A percentile compares a stretch with the other conserved stretches of the same genome.
Conservation (phyloP, 2,113 vertebrate genomes). For the Neopipo cinnamomea region DNA sequence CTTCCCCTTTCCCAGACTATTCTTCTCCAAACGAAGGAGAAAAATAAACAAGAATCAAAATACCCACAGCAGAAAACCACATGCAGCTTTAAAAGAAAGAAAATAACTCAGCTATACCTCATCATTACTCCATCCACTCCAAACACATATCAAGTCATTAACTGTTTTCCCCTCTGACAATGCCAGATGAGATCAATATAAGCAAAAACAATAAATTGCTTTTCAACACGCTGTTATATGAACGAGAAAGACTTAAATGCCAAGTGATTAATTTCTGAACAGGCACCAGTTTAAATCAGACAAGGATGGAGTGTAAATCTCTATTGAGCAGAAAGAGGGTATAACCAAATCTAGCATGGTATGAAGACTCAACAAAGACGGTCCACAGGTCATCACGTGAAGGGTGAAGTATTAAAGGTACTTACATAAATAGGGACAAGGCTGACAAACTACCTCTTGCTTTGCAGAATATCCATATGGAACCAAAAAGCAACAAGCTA, state of each 20-base stretch:
- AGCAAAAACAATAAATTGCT: not conserved
- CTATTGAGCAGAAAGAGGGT: not conserved
- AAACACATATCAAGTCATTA: not conserved
- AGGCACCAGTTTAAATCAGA: not conserved
- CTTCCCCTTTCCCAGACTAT: constrained; percentile 23
- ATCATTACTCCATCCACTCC: not conserved
- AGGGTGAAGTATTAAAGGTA: not conserved
- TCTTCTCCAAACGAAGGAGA: not conserved
- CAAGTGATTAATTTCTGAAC: not conserved
- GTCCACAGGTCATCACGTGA: rapidly evolving
- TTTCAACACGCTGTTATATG: not conserved
- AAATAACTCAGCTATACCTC: not conserved
- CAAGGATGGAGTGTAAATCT: not conserved
- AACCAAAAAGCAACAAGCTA: not conserved
- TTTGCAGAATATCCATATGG: not conserved
- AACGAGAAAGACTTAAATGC: not conserved
- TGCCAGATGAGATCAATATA: not conserved
- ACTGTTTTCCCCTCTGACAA: not conserved
- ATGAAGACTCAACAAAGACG: not conserved
- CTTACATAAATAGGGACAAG: rapidly evolving
- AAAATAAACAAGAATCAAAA: constrained; percentile 29
- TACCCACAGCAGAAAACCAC: not conserved
- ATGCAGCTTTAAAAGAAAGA: not conserved
- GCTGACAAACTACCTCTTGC: not conserved
- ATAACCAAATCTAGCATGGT: not conserved